phyloP scores from a whole-genome alignment of 2,797 vertebrate species.

The Sylvilagus floridanus region DNA sequence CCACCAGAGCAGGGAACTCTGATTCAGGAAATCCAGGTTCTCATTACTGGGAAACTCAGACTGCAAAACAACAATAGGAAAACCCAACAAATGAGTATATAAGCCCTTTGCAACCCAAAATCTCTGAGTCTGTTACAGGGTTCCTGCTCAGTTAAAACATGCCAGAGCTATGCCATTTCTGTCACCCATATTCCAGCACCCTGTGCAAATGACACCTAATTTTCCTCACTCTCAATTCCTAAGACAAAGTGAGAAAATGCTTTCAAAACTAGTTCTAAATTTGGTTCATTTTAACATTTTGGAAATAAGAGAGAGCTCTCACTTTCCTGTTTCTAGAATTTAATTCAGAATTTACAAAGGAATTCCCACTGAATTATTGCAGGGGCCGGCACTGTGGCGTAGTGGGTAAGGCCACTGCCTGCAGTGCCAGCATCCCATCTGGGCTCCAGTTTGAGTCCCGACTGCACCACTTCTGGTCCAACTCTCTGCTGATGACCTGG shows the following conservation, averaged over 20 bases:
- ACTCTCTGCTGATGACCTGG: too few relatives aligned
- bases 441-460: too few relatives aligned
- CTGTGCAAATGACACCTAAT: neutral
- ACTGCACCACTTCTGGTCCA: too few relatives aligned
- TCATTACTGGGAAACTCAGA: neutral
- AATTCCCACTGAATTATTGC: slow-evolving; percentile 3
- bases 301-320: neutral
- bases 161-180: neutral
- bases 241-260: slow-evolving; percentile 53
- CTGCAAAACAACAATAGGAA: neutral
- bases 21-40: neutral
- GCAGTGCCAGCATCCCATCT: too few relatives aligned
- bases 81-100: neutral
- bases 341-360: slow-evolving; percentile 36
- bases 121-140: neutral
- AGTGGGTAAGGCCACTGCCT: neutral
- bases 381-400: too few relatives aligned
- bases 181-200: neutral
- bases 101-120: neutral
- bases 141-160: neutral
- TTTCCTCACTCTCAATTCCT: neutral
- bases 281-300: slow-evolving; percentile 41
- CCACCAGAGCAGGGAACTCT: neutral
- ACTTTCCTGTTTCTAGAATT: neutral
- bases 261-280: slow-evolving; percentile 46